Conservation (phyloP, 1,140 invertebrate species). For the Lanistes nyassanus region DNA sequence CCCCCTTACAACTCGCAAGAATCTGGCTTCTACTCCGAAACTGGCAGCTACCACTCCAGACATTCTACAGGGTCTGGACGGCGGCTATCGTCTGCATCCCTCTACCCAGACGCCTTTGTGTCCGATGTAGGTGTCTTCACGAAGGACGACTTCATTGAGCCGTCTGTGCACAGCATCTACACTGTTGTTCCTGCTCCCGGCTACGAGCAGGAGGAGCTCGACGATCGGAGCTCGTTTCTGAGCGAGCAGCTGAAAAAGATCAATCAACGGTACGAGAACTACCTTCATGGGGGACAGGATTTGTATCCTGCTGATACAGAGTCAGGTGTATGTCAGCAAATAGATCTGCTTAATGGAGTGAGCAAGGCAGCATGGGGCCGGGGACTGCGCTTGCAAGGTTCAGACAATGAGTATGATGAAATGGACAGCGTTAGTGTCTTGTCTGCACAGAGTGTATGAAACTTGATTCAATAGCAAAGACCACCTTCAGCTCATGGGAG, state of each 20-base stretch:
- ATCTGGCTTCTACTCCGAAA: not conserved
- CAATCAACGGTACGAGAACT: constrained; percentile 15
- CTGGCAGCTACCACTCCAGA: not conserved
- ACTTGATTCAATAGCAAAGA: too few relatives aligned
- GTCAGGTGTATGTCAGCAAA: not conserved
- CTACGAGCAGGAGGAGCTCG: not conserved
- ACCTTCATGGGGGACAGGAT: not conserved
- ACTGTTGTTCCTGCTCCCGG: not conserved
- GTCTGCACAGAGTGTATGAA: constrained; percentile 20
- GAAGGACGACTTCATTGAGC: constrained; percentile 8
- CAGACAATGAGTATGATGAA: not conserved
- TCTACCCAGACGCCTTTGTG: not conserved
- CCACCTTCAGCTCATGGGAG: too few relatives aligned
- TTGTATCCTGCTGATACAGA: not conserved
- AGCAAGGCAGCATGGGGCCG: not conserved
- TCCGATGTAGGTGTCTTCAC: not conserved
- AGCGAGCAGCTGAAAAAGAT: constrained; percentile 1
- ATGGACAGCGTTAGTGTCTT: constrained; percentile 16
- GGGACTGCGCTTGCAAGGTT: not conserved
- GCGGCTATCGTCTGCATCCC: constrained; percentile 3
- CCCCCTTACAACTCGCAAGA: constrained; percentile 6
- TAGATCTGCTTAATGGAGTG: not conserved
- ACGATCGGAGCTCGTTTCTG: not conserved
- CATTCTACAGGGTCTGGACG: not conserved
- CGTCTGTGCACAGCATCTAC: constrained; percentile 10